Base-by-base conservation (phyloP, 2,797 vertebrate species). In the Hirundo rustica region DNA sequence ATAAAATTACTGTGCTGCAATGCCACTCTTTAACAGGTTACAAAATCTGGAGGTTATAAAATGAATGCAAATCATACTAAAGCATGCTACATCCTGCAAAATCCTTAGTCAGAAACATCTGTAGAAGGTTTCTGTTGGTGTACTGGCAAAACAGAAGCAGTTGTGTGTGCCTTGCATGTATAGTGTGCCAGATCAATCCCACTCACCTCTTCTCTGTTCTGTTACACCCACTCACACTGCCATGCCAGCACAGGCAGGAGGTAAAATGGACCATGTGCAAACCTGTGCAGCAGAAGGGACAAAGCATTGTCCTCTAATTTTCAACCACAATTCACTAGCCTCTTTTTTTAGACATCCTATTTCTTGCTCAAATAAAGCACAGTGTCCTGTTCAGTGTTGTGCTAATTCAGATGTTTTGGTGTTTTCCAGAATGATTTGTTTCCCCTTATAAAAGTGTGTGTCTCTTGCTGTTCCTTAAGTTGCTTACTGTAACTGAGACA, bases 101-200 rank as follows among this genome's bases (percentile, higher is more conserved):
- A 88, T 57, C 27, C 73, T 45, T 19, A 34, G 30, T 48, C 68
- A 74, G 82, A 67, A 80, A 38, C n/a, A 54, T 36, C 85, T 88
- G 3, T 19, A 4, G 67, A 80, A 83, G 61, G 62, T 67, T 76
- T 57, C 61, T 83, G 48, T 57, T 68, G 85, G 53, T 57, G 42
- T 74, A 34, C 42, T 7, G 45, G 65, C 9, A 16, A 83, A 89
- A 79, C 72, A 92, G 89, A 85, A 91, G 95, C 89, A 89, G 85
- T 1, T 68, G 94, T 74, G 75, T 95, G 89, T 96, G 89, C 79
- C 44, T 91, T 1, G 79, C 85, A 89, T 95, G 79, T 89, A 78
- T 55, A 91, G 82, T 80, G 18, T 89, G 89, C 92, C 86, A 79
- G 74, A 94, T 94, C 87, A 80, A 53, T 88, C 81, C 92, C n/a